phyloP scores from a whole-genome alignment of 2,888 invertebrate species.

The Palloptera scutellata region DNA sequence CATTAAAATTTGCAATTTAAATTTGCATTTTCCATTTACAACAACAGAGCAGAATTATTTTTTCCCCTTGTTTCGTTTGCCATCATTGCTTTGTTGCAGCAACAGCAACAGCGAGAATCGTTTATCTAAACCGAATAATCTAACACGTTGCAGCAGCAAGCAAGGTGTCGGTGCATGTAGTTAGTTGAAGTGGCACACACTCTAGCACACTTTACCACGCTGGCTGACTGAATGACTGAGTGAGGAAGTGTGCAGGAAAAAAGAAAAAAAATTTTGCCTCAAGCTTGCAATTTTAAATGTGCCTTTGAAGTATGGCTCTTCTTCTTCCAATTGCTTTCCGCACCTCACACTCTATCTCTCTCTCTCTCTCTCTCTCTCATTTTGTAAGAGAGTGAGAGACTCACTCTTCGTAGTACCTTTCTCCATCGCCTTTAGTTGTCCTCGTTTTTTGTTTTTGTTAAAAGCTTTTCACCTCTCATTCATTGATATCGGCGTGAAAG shows the following conservation, averaged over 20 bases:
- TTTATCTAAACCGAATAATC: conserved; percentile 45
- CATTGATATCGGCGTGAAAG: conserved; percentile 47
- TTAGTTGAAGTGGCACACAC: neutral
- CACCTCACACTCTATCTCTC: conserved; percentile 36
- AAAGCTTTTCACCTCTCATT: too few relatives aligned
- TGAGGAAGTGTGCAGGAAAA: neutral
- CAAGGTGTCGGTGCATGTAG: conserved; percentile 40
- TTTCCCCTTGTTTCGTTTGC: neutral
- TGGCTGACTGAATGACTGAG: neutral
- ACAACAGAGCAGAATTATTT: conserved; percentile 2
- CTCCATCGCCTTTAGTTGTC: neutral
- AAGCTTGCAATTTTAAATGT: too few relatives aligned
- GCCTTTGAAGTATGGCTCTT: conserved; percentile 26
- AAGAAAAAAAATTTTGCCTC: too few relatives aligned
- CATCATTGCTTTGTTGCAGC: neutral
- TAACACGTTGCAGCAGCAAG: conserved; percentile 46
- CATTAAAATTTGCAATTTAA: conserved; percentile 43
- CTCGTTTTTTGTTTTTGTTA: too few relatives aligned
- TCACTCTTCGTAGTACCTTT: too few relatives aligned
- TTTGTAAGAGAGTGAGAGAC: too few relatives aligned
- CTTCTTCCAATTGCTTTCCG: conserved; percentile 20
- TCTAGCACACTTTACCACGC: neutral
- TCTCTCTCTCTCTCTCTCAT: too few relatives aligned
- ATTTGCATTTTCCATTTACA: conserved; percentile 40
- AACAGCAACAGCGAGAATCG: too few relatives aligned